Percentiles rank a stretch among this genome's conserved stretches.
Evolutionary conservation across 2,888 invertebrate species (phyloP).

Genomic region (Calliphora vomitoria): DNA sequence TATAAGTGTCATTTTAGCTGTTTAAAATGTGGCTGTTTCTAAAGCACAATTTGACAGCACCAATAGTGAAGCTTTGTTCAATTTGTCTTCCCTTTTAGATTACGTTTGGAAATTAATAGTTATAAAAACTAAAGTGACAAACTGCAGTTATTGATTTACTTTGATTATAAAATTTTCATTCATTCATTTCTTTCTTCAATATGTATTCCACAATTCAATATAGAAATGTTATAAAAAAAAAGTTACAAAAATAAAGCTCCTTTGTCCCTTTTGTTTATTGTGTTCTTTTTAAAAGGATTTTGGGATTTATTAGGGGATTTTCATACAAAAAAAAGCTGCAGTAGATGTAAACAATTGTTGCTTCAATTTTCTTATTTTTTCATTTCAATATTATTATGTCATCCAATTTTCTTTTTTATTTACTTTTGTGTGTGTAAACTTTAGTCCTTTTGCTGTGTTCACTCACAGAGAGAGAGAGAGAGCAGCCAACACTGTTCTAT

Average conservation of each 20-base stretch:
- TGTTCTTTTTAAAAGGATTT: slow-evolving; percentile 53
- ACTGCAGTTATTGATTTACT: slow-evolving; percentile 77
- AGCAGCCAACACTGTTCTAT: background rate
- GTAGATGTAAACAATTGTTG: slow-evolving; percentile 56
- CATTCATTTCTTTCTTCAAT: background rate
- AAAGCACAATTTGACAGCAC: background rate
- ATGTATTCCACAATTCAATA: background rate
- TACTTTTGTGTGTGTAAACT: slow-evolving; percentile 29
- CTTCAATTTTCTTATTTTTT: slow-evolving; percentile 36
- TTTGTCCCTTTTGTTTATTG: slow-evolving; percentile 43
- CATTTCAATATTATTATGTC: slow-evolving; percentile 40
- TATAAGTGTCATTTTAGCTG: slow-evolving; percentile 41
- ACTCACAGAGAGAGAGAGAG: background rate
- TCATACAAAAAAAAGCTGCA: background rate
- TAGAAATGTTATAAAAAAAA: slow-evolving; percentile 8
- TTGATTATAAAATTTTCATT: slow-evolving; percentile 55
- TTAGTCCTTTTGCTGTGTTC: slow-evolving; percentile 1
- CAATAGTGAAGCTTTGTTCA: background rate
- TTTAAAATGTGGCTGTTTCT: background rate
- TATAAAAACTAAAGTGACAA: slow-evolving; percentile 12
- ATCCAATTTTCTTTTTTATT: slow-evolving; percentile 31
- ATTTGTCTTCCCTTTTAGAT: slow-evolving; percentile 13
- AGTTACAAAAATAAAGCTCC: background rate
- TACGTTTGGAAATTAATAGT: slow-evolving; percentile 22
- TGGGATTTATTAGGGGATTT: slow-evolving; percentile 71